Evolutionary conservation across 2,888 invertebrate genomes (phyloP).

Genomic region (Caenorhabditis angaria): DNA sequence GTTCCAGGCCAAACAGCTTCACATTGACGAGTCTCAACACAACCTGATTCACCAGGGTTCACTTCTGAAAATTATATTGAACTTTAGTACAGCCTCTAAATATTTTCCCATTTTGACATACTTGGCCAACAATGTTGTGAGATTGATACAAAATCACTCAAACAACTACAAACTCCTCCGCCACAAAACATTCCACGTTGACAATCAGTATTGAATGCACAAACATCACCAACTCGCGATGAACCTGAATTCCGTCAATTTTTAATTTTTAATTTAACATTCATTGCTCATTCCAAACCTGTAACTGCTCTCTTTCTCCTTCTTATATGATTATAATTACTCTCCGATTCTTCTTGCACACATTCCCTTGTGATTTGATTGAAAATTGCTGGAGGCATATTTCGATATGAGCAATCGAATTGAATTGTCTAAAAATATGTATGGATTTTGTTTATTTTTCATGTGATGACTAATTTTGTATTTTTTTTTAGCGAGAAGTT

Average conservation of each 20-base stretch:
- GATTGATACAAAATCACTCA: constrained; percentile 67
- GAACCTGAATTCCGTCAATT: constrained; percentile 40
- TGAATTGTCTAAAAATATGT: constrained; percentile 28
- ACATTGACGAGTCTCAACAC: constrained; percentile 67
- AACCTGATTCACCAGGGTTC: constrained; percentile 69
- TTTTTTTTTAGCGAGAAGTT: neutral
- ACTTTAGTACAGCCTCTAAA: too few relatives aligned
- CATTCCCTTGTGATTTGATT: constrained; percentile 53
- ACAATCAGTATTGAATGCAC: constrained; percentile 67
- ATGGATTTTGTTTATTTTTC: constrained; percentile 18
- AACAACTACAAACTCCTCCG: constrained; percentile 65
- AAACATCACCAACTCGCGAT: constrained; percentile 64
- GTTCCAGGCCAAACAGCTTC: constrained; percentile 70
- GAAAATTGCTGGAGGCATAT: constrained; percentile 50
- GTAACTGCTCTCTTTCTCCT: constrained; percentile 23
- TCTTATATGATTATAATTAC: constrained; percentile 7
- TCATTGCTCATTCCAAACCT: constrained; percentile 13
- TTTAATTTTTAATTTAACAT: neutral
- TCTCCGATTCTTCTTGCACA: constrained; percentile 41
- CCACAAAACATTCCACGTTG: constrained; percentile 69
- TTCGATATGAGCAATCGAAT: constrained; percentile 41
- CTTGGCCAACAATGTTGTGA: constrained; percentile 69
- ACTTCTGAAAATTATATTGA: constrained; percentile 59
- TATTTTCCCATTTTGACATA: constrained; percentile 18
- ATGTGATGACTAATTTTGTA: constrained; percentile 8